Evolutionary conservation across 1,140 invertebrate species (phyloP), one percentile per base, ranked within the genome.

Genomic region (Hestina assimilis): DNA sequence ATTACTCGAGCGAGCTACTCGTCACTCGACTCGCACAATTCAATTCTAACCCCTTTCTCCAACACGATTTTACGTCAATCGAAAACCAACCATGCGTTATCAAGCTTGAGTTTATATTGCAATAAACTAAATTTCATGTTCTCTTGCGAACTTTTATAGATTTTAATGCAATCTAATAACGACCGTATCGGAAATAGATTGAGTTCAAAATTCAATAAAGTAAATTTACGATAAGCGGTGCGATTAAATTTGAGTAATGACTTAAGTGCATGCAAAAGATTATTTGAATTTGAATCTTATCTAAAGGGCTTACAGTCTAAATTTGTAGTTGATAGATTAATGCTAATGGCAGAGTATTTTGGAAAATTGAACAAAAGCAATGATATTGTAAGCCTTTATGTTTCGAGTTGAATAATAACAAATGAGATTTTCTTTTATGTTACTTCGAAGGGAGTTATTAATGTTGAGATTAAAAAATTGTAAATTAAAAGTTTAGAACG

Each of bases 371-470:
- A 51, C 47, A 51, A 51, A 51, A 35, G 47, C 33, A 40, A 51
- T 48, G 46, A 9, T n/a, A 35, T 50, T 33, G 47, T 51, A 26
- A 35, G 33, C 47, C 47, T 51, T 51, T 51, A 51, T 51, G 33
- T 51, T 51, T 51, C 21, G 47, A 48, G 46, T 48, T 51, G 47
- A 51, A 51, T 51, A 40, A 38, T 51, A 51, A 51, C 47, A 51
- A 51, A 40, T 33, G 50, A 14, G 28, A 26, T 42, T 54, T 56
- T 54, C 52, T 54, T 56, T 56, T 45, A 43, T 56, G 42, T 53
- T 43, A 43, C 26, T 46, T 17, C 15, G 33, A 43, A 53, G 52
- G 52, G 52, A 29, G 21, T 56, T 40, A 47, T 56, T 47, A 47
- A 7, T 20, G 31, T 19, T 26, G 42, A 35, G 28, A 51, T 51